A percentile compares a stretch with the other conserved stretches of the same genome.
phyloP scores from a whole-genome alignment of 1,140 invertebrate species.

The Daktulosphaira vitifoliae region DNA sequence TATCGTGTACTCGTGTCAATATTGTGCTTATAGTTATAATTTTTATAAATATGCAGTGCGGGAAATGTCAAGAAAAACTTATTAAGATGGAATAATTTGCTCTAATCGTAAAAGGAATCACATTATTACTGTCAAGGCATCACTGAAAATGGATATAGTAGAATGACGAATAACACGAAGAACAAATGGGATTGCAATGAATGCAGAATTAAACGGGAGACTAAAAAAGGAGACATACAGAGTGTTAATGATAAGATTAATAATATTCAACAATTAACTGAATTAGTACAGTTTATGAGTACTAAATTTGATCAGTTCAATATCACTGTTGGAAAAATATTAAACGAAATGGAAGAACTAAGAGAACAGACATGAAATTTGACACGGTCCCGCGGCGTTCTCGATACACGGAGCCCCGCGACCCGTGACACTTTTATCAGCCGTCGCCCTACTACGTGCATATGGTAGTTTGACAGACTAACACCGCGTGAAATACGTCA shows the following conservation, averaged over 20 bases:
- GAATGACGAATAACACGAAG: not conserved
- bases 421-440: too few species aligned
- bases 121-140: constrained; percentile 3
- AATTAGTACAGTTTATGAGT: constrained; percentile 4
- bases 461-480: too few species aligned
- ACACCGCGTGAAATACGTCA: too few species aligned
- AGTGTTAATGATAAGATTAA: not conserved
- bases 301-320: not conserved
- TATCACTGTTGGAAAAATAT: not conserved
- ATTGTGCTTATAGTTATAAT: too few species aligned
- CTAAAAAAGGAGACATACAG: not conserved
- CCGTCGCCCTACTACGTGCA: too few species aligned
- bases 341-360: constrained; percentile 1
- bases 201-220: not conserved
- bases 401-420: too few species aligned
- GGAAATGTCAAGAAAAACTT: too few species aligned
- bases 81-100: constrained; percentile 4
- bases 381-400: too few species aligned
- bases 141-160: not conserved
- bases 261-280: constrained; percentile 8
- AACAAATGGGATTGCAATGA: not conserved
- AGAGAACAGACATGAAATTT: constrained; percentile 3
- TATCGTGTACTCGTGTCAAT: too few species aligned
- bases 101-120: not conserved
- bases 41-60: too few species aligned